A percentile compares a stretch with the other conserved stretches of the same genome.
These are phyloP conservation scores for Catagonus wagneri DNA, from an alignment of 2,113 vertebrate genomes.

Conservation along the genomic window DNA sequence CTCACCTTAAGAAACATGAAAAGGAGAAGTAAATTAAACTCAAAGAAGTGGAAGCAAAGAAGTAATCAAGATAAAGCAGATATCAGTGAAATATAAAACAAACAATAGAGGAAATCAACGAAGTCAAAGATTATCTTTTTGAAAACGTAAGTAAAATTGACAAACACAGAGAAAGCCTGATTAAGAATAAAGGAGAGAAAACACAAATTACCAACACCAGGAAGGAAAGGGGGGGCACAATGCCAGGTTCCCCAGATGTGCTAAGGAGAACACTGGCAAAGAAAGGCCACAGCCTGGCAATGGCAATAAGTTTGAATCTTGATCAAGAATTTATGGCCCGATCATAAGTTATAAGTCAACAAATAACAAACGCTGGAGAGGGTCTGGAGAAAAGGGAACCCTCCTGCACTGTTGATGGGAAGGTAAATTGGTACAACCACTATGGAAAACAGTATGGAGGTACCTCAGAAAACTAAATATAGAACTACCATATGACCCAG, in stretches of 20 bases:
- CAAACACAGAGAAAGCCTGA: not conserved
- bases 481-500: too few relatives aligned
- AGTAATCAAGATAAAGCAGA: slow-evolving; percentile 27
- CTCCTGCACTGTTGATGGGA: too few relatives aligned
- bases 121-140: not conserved
- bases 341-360: too few relatives aligned
- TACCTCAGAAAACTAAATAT: too few relatives aligned
- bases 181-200: not conserved
- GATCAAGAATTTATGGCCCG: not conserved
- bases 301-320: not conserved
- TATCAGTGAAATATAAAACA: not conserved
- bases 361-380: too few relatives aligned
- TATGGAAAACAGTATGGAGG: too few relatives aligned
- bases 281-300: not conserved
- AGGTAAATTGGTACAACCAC: too few relatives aligned
- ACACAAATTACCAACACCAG: not conserved
- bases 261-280: not conserved
- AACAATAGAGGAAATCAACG: not conserved
- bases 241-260: not conserved
- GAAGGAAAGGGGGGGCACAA: not conserved
- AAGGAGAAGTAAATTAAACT: slow-evolving; percentile 8
- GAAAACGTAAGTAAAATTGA: slow-evolving; percentile 16
- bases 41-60: not conserved
- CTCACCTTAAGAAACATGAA: not conserved
- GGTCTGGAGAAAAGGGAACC: too few relatives aligned